Conservation (phyloP, 1,140 invertebrate species). For the Antheraea mylitta region DNA sequence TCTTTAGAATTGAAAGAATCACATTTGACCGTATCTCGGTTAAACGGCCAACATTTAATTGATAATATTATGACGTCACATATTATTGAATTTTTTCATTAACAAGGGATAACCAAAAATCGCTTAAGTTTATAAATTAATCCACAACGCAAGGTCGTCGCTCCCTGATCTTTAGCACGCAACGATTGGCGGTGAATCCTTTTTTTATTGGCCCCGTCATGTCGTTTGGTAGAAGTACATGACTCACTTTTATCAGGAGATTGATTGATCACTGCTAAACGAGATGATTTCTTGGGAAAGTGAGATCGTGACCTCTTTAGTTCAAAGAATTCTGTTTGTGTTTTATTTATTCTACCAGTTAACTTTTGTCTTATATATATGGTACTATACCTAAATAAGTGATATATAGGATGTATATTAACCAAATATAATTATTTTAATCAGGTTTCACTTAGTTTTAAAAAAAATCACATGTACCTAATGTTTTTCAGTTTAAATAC, state of each 20-base stretch:
- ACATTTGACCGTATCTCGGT: too few species aligned
- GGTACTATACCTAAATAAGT: too few species aligned
- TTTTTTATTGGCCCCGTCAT: conserved; percentile 61
- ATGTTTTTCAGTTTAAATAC: too few species aligned
- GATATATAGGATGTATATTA: too few species aligned
- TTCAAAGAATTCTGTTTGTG: neutral
- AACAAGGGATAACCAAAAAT: neutral
- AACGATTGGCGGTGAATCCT: conserved; percentile 66
- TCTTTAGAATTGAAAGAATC: too few species aligned
- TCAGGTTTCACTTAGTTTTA: too few species aligned
- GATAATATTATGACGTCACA: too few species aligned
- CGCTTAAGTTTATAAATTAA: conserved; percentile 11
- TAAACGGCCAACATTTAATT: too few species aligned
- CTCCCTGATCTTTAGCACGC: conserved; percentile 67
- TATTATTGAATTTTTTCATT: too few species aligned
- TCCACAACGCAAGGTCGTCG: conserved; percentile 52
- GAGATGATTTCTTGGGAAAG: conserved; percentile 43
- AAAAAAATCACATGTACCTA: too few species aligned
- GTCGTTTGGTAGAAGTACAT: conserved; percentile 31
- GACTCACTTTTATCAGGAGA: conserved; percentile 39
- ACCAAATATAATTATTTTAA: too few species aligned
- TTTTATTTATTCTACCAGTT: neutral
- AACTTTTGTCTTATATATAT: neutral
- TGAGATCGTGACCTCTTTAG: conserved; percentile 6
- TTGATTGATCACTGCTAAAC: conserved; percentile 38